These are phyloP conservation scores for Nothobranchius furzeri DNA, from an alignment of 2,113 vertebrate genomes.

Conservation along the genomic window DNA sequence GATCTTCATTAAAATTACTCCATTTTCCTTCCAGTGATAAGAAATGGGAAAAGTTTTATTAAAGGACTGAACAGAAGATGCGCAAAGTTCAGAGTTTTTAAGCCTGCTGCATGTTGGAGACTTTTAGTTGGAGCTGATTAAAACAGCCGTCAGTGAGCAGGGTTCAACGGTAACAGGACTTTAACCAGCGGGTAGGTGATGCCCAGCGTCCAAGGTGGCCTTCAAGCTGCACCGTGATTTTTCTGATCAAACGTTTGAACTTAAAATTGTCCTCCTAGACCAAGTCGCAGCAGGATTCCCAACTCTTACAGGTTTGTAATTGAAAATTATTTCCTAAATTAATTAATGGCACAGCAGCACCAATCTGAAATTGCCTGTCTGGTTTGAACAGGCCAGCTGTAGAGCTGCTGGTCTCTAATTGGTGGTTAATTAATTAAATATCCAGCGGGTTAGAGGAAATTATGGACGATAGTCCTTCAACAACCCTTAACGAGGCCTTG, in stretches of 20 bases:
- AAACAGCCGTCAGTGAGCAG: not conserved
- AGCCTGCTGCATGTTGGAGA: too few species aligned
- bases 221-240: constrained; percentile 21
- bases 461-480: constrained; percentile 71
- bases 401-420: constrained; percentile 59
- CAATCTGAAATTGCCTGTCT: constrained; percentile 44
- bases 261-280: constrained; percentile 28
- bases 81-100: too few species aligned
- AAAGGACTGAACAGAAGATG: too few species aligned
- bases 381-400: constrained; percentile 36
- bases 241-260: constrained; percentile 23
- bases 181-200: constrained; percentile 8
- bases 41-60: too few species aligned
- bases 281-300: constrained; percentile 36
- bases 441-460: constrained; percentile 67
- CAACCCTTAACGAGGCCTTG: constrained; percentile 67
- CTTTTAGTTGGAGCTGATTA: not conserved
- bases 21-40: too few species aligned
- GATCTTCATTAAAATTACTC: too few species aligned
- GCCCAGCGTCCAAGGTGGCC: not conserved
- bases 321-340: constrained; percentile 53
- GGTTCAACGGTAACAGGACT: not conserved
- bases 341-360: constrained; percentile 51
- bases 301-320: constrained; percentile 40
- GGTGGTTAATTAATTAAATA: constrained; percentile 70